Percentiles rank a stretch among this genome's conserved stretches.
phyloP scores from a whole-genome alignment of 2,888 invertebrate species.

The Xylota segnis region DNA sequence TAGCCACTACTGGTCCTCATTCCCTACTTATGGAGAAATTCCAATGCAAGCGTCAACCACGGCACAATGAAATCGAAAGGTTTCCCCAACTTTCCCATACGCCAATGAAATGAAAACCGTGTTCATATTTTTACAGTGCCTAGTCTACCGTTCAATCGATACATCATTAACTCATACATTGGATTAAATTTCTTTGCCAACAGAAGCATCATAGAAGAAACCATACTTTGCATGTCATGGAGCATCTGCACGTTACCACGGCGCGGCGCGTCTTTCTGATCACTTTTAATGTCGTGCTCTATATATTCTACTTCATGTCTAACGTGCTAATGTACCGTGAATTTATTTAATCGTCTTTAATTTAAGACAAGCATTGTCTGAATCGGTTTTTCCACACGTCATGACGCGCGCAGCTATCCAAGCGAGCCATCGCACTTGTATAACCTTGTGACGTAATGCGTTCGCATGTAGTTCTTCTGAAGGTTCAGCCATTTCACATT shows the following conservation, averaged over 20 bases:
- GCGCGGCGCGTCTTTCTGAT: slow-evolving; percentile 12
- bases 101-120: slow-evolving; percentile 40
- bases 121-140: neutral
- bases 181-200: slow-evolving; percentile 44
- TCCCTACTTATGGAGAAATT: neutral
- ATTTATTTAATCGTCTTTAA: slow-evolving; percentile 2
- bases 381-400: slow-evolving; percentile 44
- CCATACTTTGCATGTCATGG: slow-evolving; percentile 23
- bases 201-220: slow-evolving; percentile 22
- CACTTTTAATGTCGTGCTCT: slow-evolving; percentile 71
- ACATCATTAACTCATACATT: slow-evolving; percentile 43
- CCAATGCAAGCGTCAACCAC: neutral
- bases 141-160: slow-evolving; percentile 58
- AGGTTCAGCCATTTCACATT: slow-evolving; percentile 6
- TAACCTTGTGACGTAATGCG: slow-evolving; percentile 33
- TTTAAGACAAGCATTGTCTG: slow-evolving; percentile 1
- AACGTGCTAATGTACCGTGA: slow-evolving; percentile 40
- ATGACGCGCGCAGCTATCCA: slow-evolving; percentile 9
- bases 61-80: slow-evolving; percentile 14
- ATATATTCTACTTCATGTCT: slow-evolving; percentile 23
- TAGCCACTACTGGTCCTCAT: too few relatives aligned
- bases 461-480: slow-evolving; percentile 25
- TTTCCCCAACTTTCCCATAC: slow-evolving; percentile 40
- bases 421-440: slow-evolving; percentile 2
- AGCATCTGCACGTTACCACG: neutral